phyloP scores from a whole-genome alignment of 2,113 vertebrate genomes.

The Lanius ludovicianus region DNA sequence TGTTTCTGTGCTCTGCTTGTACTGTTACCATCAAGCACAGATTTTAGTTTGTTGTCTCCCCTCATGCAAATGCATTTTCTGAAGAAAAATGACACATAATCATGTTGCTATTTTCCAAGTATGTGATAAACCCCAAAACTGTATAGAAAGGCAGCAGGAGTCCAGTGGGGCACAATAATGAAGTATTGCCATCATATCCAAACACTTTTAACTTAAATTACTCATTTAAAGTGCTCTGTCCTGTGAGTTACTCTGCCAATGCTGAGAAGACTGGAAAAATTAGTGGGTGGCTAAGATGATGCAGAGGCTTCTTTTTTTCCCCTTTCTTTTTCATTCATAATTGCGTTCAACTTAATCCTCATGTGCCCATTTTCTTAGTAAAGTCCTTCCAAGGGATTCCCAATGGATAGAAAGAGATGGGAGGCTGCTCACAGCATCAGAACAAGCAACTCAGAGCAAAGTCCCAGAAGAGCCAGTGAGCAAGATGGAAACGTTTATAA shows the following conservation, averaged over 20 bases:
- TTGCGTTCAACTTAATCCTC: not conserved
- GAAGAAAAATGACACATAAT: not conserved
- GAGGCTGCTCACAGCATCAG: not conserved
- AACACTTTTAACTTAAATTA: not conserved
- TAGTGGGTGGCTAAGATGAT: not conserved
- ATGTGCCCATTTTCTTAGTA: not conserved
- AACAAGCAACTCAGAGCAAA: not conserved
- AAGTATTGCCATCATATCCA: not conserved
- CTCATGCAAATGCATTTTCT: not conserved
- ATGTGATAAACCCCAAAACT: not conserved
- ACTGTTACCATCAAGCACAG: not conserved
- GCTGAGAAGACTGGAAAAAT: not conserved
- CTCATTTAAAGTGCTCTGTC: not conserved
- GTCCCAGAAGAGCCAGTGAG: not conserved
- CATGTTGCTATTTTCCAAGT: not conserved
- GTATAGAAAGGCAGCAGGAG: not conserved
- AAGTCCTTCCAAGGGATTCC: not conserved
- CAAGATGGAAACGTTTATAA: not conserved
- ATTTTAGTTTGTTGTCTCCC: not conserved
- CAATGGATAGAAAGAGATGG: rapidly evolving
- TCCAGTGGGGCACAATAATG: not conserved
- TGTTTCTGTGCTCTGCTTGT: not conserved
- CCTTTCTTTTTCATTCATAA: not conserved
- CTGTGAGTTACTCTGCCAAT: not conserved
- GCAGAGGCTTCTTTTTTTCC: not conserved